Percentiles rank a stretch among this genome's conserved stretches.
These are phyloP conservation scores for honey bee (Apis mellifera) DNA, from an alignment of 1,140 invertebrate genomes.

Conservation along the genomic window Amel_HAv3.1 CM009944.2:1234001-1234500, in stretches of 20 bases:
- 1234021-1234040: too few species aligned
- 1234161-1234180: background rate
- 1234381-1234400: slow-evolving; percentile 16
- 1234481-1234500: background rate
- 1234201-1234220: slow-evolving; percentile 31
- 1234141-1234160: slow-evolving; percentile 10
- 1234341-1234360: too few species aligned
- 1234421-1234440: slow-evolving; percentile 13
- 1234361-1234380: slow-evolving; percentile 19
- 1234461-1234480: background rate
- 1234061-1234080: slow-evolving; percentile 24
- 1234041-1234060: too few species aligned
- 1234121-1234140: slow-evolving; percentile 42
- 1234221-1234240: background rate
- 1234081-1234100: slow-evolving; percentile 1
- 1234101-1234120: background rate
- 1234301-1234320: slow-evolving; percentile 48
- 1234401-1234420: slow-evolving; percentile 26
- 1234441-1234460: background rate
- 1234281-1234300: slow-evolving; percentile 41
- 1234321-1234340: slow-evolving; percentile 38
- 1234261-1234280: slow-evolving; percentile 43
- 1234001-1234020: too few species aligned
- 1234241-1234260: slow-evolving; percentile 9
- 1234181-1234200: slow-evolving; percentile 46